Percentiles rank a stretch among this genome's conserved stretches.
Conservation (phyloP, 2,113 vertebrate species). For the Oncorhynchus keta region DNA sequence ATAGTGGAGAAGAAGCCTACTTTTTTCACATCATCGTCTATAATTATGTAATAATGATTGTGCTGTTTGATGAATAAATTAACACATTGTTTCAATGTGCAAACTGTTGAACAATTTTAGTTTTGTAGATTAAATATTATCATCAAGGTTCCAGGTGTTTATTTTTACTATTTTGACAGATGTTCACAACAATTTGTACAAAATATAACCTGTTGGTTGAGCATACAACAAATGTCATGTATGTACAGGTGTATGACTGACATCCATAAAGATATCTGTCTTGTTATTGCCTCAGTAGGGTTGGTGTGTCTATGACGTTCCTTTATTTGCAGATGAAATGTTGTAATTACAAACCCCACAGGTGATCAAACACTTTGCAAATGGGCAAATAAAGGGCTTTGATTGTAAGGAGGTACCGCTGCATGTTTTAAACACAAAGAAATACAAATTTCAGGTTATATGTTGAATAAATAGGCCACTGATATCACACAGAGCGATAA, state of each 20-base stretch:
- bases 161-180: background rate
- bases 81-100: background rate
- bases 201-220: background rate
- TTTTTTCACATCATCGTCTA: no score
- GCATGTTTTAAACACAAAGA: constrained; percentile 34
- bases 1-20: background rate
- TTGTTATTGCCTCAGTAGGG: constrained; percentile 12
- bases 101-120: background rate
- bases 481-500: constrained; percentile 12
- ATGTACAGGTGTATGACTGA: constrained; percentile 3
- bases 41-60: background rate
- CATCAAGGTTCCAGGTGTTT: background rate
- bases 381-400: constrained; percentile 45
- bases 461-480: constrained; percentile 6
- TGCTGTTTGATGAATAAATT: background rate
- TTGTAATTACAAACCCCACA: constrained; percentile 54
- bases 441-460: constrained; percentile 9
- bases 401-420: constrained; percentile 21
- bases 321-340: constrained; percentile 56
- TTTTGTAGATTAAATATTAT: background rate
- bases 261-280: background rate
- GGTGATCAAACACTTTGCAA: constrained; percentile 60
- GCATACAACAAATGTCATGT: constrained; percentile 3
- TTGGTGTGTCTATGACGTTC: constrained; percentile 11
- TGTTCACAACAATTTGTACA: background rate